These are phyloP conservation scores for Lamellibrachia satsuma DNA, from an alignment of 2,888 invertebrate species.

Conservation along the genomic window DNA sequence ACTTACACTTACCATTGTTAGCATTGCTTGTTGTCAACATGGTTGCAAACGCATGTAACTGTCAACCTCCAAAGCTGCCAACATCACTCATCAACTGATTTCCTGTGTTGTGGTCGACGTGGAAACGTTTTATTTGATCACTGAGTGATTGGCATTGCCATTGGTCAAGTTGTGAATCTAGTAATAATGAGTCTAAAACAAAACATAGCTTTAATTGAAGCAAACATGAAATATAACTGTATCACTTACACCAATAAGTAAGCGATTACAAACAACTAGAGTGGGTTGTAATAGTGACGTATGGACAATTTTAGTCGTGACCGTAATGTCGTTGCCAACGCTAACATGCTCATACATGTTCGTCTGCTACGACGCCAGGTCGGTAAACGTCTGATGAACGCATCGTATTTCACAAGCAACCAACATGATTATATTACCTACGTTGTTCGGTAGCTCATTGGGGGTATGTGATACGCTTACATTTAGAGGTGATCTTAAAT, in stretches of 20 bases:
- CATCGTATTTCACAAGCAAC: background rate
- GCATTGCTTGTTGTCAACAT: background rate
- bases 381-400: background rate
- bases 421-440: background rate
- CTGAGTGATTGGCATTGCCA: background rate
- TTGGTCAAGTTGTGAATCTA: background rate
- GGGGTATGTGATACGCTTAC: background rate
- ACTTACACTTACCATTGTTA: conserved; percentile 3
- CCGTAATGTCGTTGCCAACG: background rate
- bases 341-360: conserved; percentile 13
- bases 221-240: background rate
- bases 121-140: background rate
- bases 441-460: background rate
- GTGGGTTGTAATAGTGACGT: background rate
- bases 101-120: background rate
- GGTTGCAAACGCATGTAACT: background rate
- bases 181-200: background rate
- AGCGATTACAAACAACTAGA: background rate
- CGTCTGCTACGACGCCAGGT: background rate
- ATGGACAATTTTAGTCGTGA: background rate
- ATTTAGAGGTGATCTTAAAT: background rate
- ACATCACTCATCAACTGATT: background rate
- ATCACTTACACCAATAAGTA: background rate
- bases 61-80: background rate
- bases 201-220: background rate